These are phyloP conservation scores for Gymnobelideus leadbeateri DNA, from an alignment of 2,113 vertebrate species.

Conservation along the genomic window DNA sequence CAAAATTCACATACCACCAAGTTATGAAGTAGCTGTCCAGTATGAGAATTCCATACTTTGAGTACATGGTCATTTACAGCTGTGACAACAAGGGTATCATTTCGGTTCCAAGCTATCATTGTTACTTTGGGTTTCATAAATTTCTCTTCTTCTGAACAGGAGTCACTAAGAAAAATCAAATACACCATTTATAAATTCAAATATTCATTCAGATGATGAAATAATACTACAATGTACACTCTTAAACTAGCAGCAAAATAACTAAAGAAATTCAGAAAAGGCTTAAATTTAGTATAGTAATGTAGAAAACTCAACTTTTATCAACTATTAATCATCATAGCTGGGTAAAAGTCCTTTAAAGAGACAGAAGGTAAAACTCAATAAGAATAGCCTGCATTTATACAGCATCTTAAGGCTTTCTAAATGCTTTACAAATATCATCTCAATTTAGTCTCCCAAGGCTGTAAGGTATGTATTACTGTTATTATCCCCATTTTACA, in stretches of 20 bases:
- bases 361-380: background rate
- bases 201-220: background rate
- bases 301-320: background rate
- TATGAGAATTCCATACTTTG: constrained; percentile 98
- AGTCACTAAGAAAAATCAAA: constrained; percentile 77
- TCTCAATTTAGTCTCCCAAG: background rate
- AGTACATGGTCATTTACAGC: constrained; percentile 97
- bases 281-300: background rate
- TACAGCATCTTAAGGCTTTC: background rate
- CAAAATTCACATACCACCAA: constrained; percentile 88
- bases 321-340: background rate
- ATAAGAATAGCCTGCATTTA: background rate
- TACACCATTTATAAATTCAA: constrained; percentile 5
- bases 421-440: background rate
- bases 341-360: background rate
- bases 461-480: background rate
- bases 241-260: background rate
- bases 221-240: background rate
- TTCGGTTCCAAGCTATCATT: constrained; percentile 98
- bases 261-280: background rate
- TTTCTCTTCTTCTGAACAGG: constrained; percentile 88
- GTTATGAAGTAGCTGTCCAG: constrained; percentile 95
- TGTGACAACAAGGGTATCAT: constrained; percentile 95
- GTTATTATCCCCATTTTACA: background rate
- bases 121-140: constrained; percentile 98